Base-by-base conservation (phyloP, 2,113 vertebrate species). In the Sinocyclocheilus anshuiensis region DNA sequence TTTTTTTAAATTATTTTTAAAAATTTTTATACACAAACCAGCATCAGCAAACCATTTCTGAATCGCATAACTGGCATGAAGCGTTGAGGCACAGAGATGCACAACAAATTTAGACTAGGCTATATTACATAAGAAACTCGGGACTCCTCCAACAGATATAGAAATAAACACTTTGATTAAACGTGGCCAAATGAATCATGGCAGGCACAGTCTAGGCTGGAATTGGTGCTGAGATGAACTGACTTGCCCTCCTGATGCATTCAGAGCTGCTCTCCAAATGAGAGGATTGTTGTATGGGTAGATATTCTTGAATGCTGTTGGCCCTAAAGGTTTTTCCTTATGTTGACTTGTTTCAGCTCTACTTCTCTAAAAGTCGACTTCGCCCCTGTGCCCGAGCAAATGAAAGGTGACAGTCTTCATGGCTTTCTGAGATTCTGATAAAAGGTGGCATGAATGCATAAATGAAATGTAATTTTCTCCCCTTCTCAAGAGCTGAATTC, bases 151-250 rank as follows among this genome's bases (percentile, higher is more conserved):
- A 33, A 71, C 42, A 45, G 65, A 74, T 72, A 55, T 59, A 80
- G 77, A 80, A 78, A 50, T n/a, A 69, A 67, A 71, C 48, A 72
- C 77, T 86, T 79, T 65, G 83, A 76, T 84, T 61, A 77, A 84
- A 81, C n/a, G 11, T 76, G 59, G 83, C 59, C 33, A 85, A 48
- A 85, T 85, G 83, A 77, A 77, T 63, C 39, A 55, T 42, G 36
- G 77, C 77, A 79, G 69, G 24, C 53, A 57, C 57, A 80, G 84
- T 53, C 77, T 72, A 80, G 45, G 76, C 65, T 67, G 45, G 33
- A 77, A 76, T 71, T 36, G 57, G 78, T 63, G 78, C 36, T 81
- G 78, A 81, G 59, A 81, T 48, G 78, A 81, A 81, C 78, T 81
- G 78, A 81, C 78, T 81, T 81, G 39, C 78, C 78, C 78, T 81